Conservation (phyloP, 2,113 vertebrate species). For the Vombatus ursinus region DNA sequence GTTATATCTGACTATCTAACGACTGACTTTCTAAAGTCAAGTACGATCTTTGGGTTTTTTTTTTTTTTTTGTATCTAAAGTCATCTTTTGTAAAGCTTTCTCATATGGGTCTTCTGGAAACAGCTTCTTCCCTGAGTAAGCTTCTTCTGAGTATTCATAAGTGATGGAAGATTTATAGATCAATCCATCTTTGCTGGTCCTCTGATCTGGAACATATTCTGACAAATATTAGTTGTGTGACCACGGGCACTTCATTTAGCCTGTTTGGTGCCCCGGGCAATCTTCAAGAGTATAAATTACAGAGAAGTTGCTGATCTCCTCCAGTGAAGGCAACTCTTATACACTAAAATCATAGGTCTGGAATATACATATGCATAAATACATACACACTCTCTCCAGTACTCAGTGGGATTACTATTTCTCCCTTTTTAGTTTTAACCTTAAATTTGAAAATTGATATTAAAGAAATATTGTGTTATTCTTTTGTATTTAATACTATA, state of each 20-base stretch:
- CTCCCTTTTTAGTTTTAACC: not conserved
- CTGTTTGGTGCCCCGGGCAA: not conserved
- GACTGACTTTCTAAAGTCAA: not conserved
- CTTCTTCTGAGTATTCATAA: slow-evolving; percentile 95
- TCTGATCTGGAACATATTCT: slow-evolving; percentile 87
- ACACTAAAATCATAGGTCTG: not conserved
- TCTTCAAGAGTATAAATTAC: not conserved
- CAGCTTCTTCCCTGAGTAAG: slow-evolving; percentile 89
- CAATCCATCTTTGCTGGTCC: slow-evolving; percentile 89
- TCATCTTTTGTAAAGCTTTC: slow-evolving; percentile 92
- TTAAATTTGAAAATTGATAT: not conserved
- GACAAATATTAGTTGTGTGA: not conserved
- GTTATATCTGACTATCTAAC: not conserved
- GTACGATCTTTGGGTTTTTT: not conserved
- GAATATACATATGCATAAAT: not conserved
- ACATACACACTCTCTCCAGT: not conserved
- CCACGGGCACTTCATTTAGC: not conserved
- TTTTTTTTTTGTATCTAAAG: slow-evolving; percentile 80
- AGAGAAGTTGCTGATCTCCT: not conserved
- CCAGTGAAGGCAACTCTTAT: not conserved
- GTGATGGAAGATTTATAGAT: slow-evolving; percentile 91
- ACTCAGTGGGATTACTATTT: not conserved
- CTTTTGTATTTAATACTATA: not conserved
- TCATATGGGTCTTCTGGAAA: slow-evolving; percentile 88
- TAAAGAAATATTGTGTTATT: not conserved